A percentile compares a stretch with the other conserved stretches of the same genome.
Conservation (phyloP, 2,797 vertebrate species). For the Petrocephalus schoutedeni region DNA sequence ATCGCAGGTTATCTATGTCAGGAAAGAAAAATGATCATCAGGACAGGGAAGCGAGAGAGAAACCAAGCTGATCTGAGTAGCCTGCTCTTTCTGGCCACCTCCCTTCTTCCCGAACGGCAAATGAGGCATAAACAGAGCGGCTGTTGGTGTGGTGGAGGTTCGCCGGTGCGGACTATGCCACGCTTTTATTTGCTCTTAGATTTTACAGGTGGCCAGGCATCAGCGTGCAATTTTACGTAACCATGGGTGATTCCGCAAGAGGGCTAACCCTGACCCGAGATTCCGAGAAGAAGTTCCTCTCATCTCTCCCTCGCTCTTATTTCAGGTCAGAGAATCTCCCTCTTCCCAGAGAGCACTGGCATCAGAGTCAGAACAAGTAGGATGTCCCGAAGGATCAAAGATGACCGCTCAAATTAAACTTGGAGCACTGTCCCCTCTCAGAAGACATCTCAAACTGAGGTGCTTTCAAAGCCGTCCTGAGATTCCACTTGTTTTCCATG, state of each 20-base stretch:
- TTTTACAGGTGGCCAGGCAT: background rate
- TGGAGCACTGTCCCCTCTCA: background rate
- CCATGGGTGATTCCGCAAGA: background rate
- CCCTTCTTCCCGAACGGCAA: background rate
- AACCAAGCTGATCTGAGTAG: background rate
- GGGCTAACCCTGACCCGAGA: background rate
- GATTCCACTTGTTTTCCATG: background rate
- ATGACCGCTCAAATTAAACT: slow-evolving; percentile 19
- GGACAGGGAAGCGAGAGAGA: background rate
- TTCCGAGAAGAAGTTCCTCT: background rate
- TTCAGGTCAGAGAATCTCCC: background rate
- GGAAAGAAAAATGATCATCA: background rate
- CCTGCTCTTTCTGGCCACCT: background rate
- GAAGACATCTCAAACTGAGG: slow-evolving; percentile 18
- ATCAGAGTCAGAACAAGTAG: background rate
- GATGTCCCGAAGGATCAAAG: slow-evolving; percentile 18
- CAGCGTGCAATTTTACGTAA: background rate
- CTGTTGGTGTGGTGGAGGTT: background rate
- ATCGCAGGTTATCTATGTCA: background rate
- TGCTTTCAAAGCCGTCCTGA: slow-evolving; percentile 22
- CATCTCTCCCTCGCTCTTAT: background rate
- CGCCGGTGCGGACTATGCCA: background rate
- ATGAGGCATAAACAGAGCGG: background rate
- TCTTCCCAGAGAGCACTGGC: slow-evolving; percentile 1
- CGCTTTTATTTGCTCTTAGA: background rate